These are phyloP conservation scores for Polietes domitor DNA, from an alignment of 2,888 invertebrate species.

Conservation along the genomic window DNA sequence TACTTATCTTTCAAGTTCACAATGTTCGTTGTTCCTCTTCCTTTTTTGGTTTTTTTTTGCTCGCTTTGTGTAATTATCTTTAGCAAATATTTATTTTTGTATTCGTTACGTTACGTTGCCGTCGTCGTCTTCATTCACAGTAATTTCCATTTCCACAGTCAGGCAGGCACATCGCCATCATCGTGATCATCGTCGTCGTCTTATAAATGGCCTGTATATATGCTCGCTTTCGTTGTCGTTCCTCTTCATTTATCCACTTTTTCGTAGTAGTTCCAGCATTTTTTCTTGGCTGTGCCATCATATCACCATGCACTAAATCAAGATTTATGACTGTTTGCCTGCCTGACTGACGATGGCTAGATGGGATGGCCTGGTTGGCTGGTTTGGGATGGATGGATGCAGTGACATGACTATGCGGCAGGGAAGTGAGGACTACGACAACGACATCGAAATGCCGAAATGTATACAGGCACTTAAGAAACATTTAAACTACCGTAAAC, in stretches of 20 bases:
- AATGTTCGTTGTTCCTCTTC: slow-evolving; percentile 16
- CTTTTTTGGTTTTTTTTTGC: not conserved
- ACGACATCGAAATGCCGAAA: not conserved
- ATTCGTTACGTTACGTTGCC: slow-evolving; percentile 11
- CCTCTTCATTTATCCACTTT: not conserved
- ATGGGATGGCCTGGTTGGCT: not conserved
- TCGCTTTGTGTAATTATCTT: slow-evolving; percentile 25
- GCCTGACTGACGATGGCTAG: not conserved
- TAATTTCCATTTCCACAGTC: not conserved
- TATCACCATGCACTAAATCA: slow-evolving; percentile 26
- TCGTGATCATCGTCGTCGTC: not conserved
- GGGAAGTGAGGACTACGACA: not conserved
- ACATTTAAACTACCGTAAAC: slow-evolving; percentile 21
- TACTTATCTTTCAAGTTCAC: slow-evolving; percentile 9
- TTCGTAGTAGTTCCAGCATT: not conserved
- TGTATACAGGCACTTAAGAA: slow-evolving; percentile 22
- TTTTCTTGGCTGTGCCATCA: not conserved
- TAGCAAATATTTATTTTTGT: slow-evolving; percentile 40
- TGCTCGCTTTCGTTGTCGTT: not conserved
- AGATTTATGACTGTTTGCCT: slow-evolving; percentile 27
- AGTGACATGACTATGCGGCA: not conserved
- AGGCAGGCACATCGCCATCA: not conserved
- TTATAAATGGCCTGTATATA: not conserved
- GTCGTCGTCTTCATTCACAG: slow-evolving; percentile 10
- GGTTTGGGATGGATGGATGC: not conserved